These are phyloP conservation scores for Malacoraja senta DNA, from an alignment of 2,797 vertebrate species.

Conservation along the genomic window DNA sequence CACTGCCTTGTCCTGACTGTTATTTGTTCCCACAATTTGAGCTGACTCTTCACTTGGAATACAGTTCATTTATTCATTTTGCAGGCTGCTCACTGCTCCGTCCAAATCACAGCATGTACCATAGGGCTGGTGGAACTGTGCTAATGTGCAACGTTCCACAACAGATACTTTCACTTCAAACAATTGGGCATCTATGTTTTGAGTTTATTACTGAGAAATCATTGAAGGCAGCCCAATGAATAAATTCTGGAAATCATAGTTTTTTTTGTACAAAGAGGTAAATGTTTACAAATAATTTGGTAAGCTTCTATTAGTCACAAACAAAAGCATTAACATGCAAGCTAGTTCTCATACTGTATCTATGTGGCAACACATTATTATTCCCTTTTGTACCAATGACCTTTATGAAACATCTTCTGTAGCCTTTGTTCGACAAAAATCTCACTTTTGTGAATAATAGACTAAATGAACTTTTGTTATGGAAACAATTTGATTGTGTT, in stretches of 20 bases:
- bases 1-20: slow-evolving; percentile 50
- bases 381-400: slow-evolving; percentile 41
- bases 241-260: slow-evolving; percentile 54
- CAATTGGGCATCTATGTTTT: slow-evolving; percentile 55
- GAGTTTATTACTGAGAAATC: slow-evolving; percentile 45
- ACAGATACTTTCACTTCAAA: slow-evolving; percentile 47
- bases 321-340: slow-evolving; percentile 42
- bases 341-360: slow-evolving; percentile 38
- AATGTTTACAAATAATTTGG: slow-evolving; percentile 49
- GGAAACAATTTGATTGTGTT: slow-evolving; percentile 41
- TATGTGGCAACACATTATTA: slow-evolving; percentile 39
- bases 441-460: slow-evolving; percentile 37
- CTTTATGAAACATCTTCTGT: slow-evolving; percentile 38
- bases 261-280: slow-evolving; percentile 48
- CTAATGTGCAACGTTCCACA: slow-evolving; percentile 48
- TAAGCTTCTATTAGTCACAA: slow-evolving; percentile 47
- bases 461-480: slow-evolving; percentile 37
- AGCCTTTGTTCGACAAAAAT: slow-evolving; percentile 35
- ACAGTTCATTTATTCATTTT: slow-evolving; percentile 47
- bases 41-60: slow-evolving; percentile 53
- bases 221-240: slow-evolving; percentile 54
- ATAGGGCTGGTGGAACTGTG: slow-evolving; percentile 48
- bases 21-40: slow-evolving; percentile 54
- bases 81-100: slow-evolving; percentile 43
- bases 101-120: slow-evolving; percentile 48